A percentile compares a stretch with the other conserved stretches of the same genome.
These are phyloP conservation scores for Anableps anableps DNA, from an alignment of 2,797 vertebrate species.

Conservation along the genomic window DNA sequence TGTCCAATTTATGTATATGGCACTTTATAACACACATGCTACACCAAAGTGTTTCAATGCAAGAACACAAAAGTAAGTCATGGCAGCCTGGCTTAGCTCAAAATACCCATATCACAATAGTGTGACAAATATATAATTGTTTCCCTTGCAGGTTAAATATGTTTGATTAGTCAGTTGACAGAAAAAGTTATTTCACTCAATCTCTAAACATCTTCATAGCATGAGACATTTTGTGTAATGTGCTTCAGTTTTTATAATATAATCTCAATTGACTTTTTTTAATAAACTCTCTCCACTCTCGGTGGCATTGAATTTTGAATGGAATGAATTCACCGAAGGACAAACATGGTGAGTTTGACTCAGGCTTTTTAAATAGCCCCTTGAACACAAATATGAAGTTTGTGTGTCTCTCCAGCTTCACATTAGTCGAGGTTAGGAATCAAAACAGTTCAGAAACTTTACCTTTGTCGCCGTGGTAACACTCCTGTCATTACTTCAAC, in stretches of 20 bases:
- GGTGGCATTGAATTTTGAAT: slow-evolving; percentile 33
- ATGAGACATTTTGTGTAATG: not conserved
- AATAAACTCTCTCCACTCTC: slow-evolving; percentile 16
- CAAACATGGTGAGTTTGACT: slow-evolving; percentile 14
- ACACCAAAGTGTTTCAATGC: not conserved
- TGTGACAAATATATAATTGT: not conserved
- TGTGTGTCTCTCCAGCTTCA: slow-evolving; percentile 38
- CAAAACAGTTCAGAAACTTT: slow-evolving; percentile 55
- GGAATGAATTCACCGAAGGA: slow-evolving; percentile 5
- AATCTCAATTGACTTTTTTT: not conserved
- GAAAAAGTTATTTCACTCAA: not conserved
- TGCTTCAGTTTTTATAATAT: not conserved
- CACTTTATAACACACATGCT: not conserved
- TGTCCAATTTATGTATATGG: not conserved
- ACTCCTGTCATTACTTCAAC: slow-evolving; percentile 48
- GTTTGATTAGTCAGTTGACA: not conserved
- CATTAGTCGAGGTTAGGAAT: slow-evolving; percentile 53
- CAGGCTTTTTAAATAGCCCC: slow-evolving; percentile 15
- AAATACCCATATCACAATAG: too few species aligned
- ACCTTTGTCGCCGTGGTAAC: slow-evolving; percentile 65
- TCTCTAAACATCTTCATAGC: not conserved
- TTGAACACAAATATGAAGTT: slow-evolving; percentile 28
- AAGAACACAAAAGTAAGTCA: not conserved
- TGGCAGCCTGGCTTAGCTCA: not conserved
- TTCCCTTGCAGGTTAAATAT: not conserved